These are phyloP conservation scores for Leptarthrus brevirostris DNA, from an alignment of 2,888 invertebrate species.

Conservation along the genomic window DNA sequence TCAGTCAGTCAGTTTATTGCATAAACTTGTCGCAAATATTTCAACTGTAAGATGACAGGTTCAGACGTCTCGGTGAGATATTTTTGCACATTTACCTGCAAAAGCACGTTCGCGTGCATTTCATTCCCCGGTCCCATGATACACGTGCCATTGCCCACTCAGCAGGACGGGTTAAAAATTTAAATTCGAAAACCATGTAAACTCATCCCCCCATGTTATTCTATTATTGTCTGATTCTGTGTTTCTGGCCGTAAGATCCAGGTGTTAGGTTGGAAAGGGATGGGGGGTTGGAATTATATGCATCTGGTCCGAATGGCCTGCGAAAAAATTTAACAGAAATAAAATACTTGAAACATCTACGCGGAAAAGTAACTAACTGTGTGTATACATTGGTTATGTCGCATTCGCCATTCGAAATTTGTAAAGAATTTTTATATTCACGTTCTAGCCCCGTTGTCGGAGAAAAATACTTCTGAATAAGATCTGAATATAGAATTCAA, in stretches of 20 bases:
- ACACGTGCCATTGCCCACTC: neutral
- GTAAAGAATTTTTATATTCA: neutral
- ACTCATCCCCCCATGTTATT: neutral
- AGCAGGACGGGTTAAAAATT: too few species aligned
- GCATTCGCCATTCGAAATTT: constrained; percentile 5
- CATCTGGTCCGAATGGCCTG: neutral
- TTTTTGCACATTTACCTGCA: neutral
- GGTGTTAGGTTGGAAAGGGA: neutral
- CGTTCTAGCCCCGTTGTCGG: neutral
- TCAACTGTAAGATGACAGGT: constrained; percentile 10
- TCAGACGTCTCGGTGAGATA: constrained; percentile 8
- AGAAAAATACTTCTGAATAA: neutral
- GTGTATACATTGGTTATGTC: constrained; percentile 19
- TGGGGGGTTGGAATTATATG: constrained; percentile 4
- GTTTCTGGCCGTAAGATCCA: too few species aligned
- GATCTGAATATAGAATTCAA: neutral
- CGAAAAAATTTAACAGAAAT: constrained; percentile 9
- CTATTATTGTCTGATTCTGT: neutral
- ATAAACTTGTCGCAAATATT: constrained; percentile 1
- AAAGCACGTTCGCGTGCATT: neutral
- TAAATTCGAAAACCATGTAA: constrained; percentile 9
- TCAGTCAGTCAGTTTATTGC: constrained; percentile 13
- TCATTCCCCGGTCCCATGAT: neutral
- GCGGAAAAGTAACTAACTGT: constrained; percentile 19
- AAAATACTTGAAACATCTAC: constrained; percentile 28